Evolutionary conservation across 1,140 invertebrate genomes (phyloP), one percentile per base, ranked within the genome.

Genomic region (Aphis gossypii): DNA sequence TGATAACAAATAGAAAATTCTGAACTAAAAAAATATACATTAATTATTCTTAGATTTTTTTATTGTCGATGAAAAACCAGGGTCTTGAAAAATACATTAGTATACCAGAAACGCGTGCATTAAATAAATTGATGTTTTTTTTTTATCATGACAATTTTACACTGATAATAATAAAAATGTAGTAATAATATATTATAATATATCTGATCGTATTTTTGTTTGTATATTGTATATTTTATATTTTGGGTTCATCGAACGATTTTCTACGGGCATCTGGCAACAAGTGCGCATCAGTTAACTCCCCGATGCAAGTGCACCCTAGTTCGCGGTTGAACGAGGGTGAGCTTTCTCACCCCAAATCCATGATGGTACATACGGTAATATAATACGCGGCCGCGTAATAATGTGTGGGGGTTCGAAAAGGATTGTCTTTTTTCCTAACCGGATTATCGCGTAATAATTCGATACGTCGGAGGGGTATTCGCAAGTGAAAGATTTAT

Each of bases 231-330:
- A 41, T 41, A 41, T 41, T 41, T 41, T 41, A 41, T 41, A 41
- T n/a, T 5, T 30, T 3, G 60, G 30, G 60, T 11, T 41, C 84
- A 2, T 46, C 84, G 18, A 86, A 86, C 25, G 84, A 46, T 86
- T 86, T 88, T 46, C 30, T 14, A 25, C 60, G 60, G 60, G 30
- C 90, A 60, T 44, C 56, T 91, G 90, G 90, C 90, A 91, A 91
- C 56, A 76, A 76, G 90, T 91, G 90, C 56, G 41, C 56, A 23
- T 76, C 44, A 14, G 20, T 35, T 1, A 11, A 25, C 8, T 54
- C 88, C 51, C 35, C n/a, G 20, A 0, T 35, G 76, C 35, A 38
- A 23, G 44, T 88, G n/a, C 48, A 1, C 51, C 30, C 14, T 21
- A 7, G 5, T 30, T 0, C 88, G 23, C 21, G 35, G 35, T 41